Percentiles rank a stretch among this genome's conserved stretches.
Evolutionary conservation across 2,113 vertebrate species (phyloP).

Genomic region (Eira barbara): DNA sequence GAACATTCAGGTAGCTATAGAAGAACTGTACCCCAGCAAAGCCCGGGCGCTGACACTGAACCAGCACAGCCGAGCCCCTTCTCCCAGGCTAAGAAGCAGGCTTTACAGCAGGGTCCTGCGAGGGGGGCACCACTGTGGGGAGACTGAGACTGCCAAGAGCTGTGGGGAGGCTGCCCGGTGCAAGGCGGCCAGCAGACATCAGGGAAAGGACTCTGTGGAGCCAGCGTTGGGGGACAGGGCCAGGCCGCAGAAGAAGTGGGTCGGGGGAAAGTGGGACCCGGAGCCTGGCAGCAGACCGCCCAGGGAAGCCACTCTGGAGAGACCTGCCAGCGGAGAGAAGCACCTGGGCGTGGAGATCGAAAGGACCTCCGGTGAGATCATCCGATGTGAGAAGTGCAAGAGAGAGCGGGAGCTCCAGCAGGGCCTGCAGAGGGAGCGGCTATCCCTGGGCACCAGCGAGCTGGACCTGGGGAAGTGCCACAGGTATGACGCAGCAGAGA

Average conservation of each 20-base stretch:
- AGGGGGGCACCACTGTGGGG: slow-evolving; percentile 83
- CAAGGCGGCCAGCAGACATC: slow-evolving; percentile 45
- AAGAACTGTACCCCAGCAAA: slow-evolving; percentile 90
- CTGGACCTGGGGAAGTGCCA: slow-evolving; percentile 44
- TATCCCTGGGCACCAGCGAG: slow-evolving; percentile 69
- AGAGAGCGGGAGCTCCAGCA: slow-evolving; percentile 73
- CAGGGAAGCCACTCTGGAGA: slow-evolving; percentile 61
- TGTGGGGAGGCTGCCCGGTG: not conserved
- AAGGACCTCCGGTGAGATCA: slow-evolving; percentile 63
- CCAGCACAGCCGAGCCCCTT: slow-evolving; percentile 84
- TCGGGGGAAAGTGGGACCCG: slow-evolving; percentile 66
- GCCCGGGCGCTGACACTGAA: slow-evolving; percentile 79
- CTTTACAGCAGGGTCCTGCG: slow-evolving; percentile 82
- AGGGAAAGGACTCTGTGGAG: slow-evolving; percentile 71
- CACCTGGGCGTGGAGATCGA: slow-evolving; percentile 71
- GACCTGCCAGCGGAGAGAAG: slow-evolving; percentile 68
- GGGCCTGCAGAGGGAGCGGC: slow-evolving; percentile 68
- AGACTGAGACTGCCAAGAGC: slow-evolving; percentile 63
- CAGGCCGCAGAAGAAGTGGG: slow-evolving; percentile 79
- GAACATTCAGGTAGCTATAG: slow-evolving; percentile 87
- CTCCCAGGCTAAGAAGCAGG: slow-evolving; percentile 81
- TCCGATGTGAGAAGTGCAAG: slow-evolving; percentile 81
- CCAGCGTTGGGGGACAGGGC: slow-evolving; percentile 68
- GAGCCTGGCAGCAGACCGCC: slow-evolving; percentile 65
- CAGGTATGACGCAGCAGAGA: slow-evolving; percentile 58